phyloP scores from a whole-genome alignment of 2,888 invertebrate species.

The Isoperla grammatica region DNA sequence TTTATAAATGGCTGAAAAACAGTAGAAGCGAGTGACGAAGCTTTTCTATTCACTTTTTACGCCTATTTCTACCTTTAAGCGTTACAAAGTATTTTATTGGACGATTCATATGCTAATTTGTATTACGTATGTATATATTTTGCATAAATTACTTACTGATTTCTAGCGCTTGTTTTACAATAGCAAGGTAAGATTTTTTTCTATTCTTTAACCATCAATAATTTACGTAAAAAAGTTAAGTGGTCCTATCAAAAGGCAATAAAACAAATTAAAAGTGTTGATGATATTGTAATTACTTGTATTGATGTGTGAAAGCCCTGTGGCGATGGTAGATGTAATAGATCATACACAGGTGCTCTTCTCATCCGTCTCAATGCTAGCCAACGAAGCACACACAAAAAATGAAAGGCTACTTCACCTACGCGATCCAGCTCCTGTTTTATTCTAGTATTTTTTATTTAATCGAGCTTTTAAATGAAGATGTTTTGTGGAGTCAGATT shows the following conservation, averaged over 20 bases:
- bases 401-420: too few species aligned
- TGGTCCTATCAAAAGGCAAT: conserved; percentile 9
- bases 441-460: too few species aligned
- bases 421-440: too few species aligned
- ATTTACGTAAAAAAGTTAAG: background rate
- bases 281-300: conserved; percentile 2
- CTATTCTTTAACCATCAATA: conserved; percentile 2
- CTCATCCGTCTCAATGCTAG: too few species aligned
- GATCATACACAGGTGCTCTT: too few species aligned
- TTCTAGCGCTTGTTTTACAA: conserved; percentile 1
- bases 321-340: background rate
- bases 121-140: background rate
- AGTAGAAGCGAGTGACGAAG: background rate
- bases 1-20: background rate
- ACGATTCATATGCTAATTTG: conserved; percentile 6
- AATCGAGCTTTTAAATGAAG: too few species aligned
- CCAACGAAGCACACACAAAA: too few species aligned
- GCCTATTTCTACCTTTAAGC: background rate
- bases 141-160: background rate
- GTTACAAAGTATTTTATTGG: conserved; percentile 1
- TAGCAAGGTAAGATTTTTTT: background rate
- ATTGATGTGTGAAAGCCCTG: background rate
- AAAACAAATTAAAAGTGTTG: conserved; percentile 1
- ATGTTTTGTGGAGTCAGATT: too few species aligned
- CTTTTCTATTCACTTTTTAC: background rate